phyloP scores from a whole-genome alignment of 1,140 invertebrate genomes.

The Camponotus vicinus region DNA sequence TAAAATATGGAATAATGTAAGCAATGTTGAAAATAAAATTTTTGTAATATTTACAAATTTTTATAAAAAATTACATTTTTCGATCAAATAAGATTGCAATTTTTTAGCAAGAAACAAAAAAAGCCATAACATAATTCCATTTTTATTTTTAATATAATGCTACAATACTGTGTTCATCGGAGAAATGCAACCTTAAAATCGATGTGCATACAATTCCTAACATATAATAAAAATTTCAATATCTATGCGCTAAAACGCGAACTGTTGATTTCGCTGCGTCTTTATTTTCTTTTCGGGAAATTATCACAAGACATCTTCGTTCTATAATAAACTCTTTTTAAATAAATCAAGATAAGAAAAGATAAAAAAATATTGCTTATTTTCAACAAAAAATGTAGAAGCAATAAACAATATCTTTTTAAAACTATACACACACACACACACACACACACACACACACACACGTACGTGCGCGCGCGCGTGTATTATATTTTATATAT shows the following conservation, averaged over 20 bases:
- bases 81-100: background rate
- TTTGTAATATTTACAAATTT: slow-evolving; percentile 3
- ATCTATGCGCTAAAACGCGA: background rate
- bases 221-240: slow-evolving; percentile 18
- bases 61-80: background rate
- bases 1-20: too few species aligned
- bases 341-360: background rate
- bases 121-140: background rate
- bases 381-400: background rate
- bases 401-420: background rate
- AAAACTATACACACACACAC: background rate
- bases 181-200: background rate
- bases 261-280: background rate
- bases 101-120: background rate
- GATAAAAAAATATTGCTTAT: background rate
- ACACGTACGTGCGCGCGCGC: too few species aligned
- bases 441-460: too few species aligned
- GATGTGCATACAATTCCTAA: background rate
- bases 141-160: slow-evolving; percentile 10
- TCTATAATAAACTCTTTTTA: background rate
- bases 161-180: background rate
- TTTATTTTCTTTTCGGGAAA: slow-evolving; percentile 26
- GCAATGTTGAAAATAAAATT: background rate
- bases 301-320: background rate
- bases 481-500: too few species aligned